Evolutionary conservation across 2,797 vertebrate species (phyloP).

Genomic region (Pipistrellus pygmaeus): DNA sequence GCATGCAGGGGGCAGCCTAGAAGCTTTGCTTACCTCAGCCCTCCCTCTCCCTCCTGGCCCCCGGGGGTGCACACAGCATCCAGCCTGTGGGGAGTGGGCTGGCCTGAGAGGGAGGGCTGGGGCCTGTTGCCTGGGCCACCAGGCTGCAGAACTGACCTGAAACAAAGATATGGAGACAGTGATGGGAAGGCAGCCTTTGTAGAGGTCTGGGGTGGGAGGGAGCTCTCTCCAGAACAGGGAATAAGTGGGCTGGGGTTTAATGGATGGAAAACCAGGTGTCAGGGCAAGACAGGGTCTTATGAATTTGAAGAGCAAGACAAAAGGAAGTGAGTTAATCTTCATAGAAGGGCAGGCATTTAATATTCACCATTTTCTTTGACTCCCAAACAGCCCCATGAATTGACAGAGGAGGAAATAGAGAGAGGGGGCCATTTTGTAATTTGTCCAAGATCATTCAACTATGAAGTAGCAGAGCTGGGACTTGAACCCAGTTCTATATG

Average conservation of each 20-base stretch:
- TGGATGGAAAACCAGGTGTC: background rate
- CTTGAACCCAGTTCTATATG: background rate
- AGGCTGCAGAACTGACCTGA: background rate
- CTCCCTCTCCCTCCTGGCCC: background rate
- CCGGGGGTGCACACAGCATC: fast-evolving
- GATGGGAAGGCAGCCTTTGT: background rate
- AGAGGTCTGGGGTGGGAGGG: background rate
- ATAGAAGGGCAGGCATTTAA: background rate
- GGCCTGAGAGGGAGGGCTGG: background rate
- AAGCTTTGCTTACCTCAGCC: background rate
- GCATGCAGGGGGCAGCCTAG: background rate
- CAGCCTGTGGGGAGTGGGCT: background rate
- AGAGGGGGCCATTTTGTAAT: background rate
- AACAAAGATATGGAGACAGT: background rate
- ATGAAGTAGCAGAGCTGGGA: background rate
- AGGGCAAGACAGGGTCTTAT: background rate
- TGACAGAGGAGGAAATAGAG: background rate
- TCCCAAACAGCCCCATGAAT: background rate
- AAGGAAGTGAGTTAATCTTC: background rate
- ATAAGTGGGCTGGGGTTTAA: background rate
- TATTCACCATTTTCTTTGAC: background rate
- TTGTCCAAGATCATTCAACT: background rate
- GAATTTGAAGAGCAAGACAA: background rate
- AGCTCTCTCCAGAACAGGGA: background rate
- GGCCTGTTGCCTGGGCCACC: background rate